These are phyloP conservation scores for Lepetodrilus schrolli DNA, from an alignment of 2,888 invertebrate genomes.

Conservation along the genomic window DNA sequence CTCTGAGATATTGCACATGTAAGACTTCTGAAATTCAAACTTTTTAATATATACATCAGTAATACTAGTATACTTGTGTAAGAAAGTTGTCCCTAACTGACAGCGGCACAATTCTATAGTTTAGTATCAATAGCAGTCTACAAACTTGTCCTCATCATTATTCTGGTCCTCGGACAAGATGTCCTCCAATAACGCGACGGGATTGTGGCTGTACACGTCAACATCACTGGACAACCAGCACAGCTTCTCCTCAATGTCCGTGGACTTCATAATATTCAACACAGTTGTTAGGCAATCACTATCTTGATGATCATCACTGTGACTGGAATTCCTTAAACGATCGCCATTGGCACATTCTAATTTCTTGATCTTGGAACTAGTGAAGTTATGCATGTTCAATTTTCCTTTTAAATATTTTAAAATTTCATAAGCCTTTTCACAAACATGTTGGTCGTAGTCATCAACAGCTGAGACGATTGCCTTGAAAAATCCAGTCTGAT, in stretches of 20 bases:
- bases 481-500: slow-evolving; percentile 27
- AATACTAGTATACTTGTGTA: too few relatives aligned
- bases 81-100: too few relatives aligned
- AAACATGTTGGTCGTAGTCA: slow-evolving; percentile 47
- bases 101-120: too few relatives aligned
- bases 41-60: too few relatives aligned
- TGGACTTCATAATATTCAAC: not conserved
- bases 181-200: slow-evolving; percentile 48
- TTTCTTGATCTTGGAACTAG: not conserved
- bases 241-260: slow-evolving; percentile 31
- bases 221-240: slow-evolving; percentile 14
- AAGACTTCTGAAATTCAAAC: too few relatives aligned
- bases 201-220: slow-evolving; percentile 45
- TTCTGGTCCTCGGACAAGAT: slow-evolving; percentile 42
- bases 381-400: not conserved
- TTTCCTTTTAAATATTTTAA: slow-evolving; percentile 25
- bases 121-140: slow-evolving; percentile 44
- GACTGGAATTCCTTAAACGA: not conserved
- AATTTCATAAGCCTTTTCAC: slow-evolving; percentile 38
- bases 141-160: slow-evolving; percentile 43
- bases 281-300: not conserved
- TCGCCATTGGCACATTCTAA: not conserved
- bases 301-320: not conserved
- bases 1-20: too few relatives aligned
- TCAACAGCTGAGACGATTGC: slow-evolving; percentile 30